Conservation (phyloP, 2,113 vertebrate genomes). For the Fulmarus glacialis region DNA sequence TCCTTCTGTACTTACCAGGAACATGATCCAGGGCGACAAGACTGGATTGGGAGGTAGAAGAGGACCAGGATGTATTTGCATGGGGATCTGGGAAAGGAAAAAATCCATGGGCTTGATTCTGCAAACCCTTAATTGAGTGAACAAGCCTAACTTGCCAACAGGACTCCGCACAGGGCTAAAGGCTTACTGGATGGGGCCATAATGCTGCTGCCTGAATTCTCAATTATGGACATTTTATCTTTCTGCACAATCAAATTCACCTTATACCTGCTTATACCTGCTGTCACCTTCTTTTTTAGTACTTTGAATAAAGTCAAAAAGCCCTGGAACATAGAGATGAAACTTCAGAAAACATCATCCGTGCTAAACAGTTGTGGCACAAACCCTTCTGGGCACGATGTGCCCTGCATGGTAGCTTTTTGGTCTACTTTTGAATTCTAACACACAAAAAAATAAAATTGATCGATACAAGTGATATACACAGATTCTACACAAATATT, state of each 20-base stretch:
- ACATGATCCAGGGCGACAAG: conserved; percentile 70
- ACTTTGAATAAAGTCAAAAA: neutral
- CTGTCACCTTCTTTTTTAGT: neutral
- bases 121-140: conserved; percentile 25
- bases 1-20: conserved; percentile 66
- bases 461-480: neutral
- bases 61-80: conserved; percentile 70
- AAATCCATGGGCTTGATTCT: conserved; percentile 60
- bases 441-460: neutral
- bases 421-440: neutral
- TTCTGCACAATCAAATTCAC: neutral
- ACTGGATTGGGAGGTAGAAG: conserved; percentile 71
- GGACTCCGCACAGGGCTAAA: neutral
- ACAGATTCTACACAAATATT: neutral
- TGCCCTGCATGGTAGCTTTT: neutral
- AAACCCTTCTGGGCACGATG: rapidly evolving
- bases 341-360: neutral
- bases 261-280: neutral
- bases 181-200: neutral
- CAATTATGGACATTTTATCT: neutral
- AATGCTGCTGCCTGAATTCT: neutral
- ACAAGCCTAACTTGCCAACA: neutral
- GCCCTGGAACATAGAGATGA: neutral
- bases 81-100: conserved; percentile 70
- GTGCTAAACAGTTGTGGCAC: neutral